Evolutionary conservation across 2,888 invertebrate species (phyloP).

Genomic region (Melikaiella ostensackeni): DNA sequence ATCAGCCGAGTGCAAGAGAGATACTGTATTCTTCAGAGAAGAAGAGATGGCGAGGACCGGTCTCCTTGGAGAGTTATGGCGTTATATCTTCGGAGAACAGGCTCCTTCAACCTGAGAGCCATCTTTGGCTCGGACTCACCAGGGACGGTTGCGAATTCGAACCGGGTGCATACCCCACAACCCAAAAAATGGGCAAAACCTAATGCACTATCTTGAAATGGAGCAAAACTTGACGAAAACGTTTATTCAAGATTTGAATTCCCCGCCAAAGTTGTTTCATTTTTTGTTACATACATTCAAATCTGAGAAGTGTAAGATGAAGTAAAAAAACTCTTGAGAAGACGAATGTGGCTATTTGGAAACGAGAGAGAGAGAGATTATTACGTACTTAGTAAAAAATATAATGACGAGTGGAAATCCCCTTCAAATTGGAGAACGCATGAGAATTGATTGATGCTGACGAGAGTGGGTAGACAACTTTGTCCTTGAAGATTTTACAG

Average conservation of each 20-base stretch:
- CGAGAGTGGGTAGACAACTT: not conserved
- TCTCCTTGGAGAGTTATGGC: conserved; percentile 41
- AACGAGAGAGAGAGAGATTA: not conserved
- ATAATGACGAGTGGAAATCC: conserved; percentile 3
- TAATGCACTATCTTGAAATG: no score
- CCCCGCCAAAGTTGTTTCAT: no score
- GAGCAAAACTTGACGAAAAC: no score
- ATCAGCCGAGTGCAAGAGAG: conserved; percentile 20
- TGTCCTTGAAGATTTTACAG: not conserved
- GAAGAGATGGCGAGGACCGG: conserved; percentile 34
- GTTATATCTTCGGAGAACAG: conserved; percentile 39
- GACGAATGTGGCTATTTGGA: no score
- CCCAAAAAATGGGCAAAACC: not conserved
- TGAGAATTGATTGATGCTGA: not conserved
- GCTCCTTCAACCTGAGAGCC: conserved; percentile 37
- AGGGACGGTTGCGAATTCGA: conserved; percentile 26
- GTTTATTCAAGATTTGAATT: no score
- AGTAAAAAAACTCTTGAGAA: no score
- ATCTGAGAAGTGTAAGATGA: no score
- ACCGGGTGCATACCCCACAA: not conserved
- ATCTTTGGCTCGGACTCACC: conserved; percentile 22
- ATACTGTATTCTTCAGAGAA: conserved; percentile 25
- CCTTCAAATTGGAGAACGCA: not conserved
- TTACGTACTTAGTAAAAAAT: not conserved
- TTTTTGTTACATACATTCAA: no score